These are phyloP conservation scores for Fissipunctia ypsillon DNA, from an alignment of 2,888 invertebrate species.

Conservation along the genomic window DNA sequence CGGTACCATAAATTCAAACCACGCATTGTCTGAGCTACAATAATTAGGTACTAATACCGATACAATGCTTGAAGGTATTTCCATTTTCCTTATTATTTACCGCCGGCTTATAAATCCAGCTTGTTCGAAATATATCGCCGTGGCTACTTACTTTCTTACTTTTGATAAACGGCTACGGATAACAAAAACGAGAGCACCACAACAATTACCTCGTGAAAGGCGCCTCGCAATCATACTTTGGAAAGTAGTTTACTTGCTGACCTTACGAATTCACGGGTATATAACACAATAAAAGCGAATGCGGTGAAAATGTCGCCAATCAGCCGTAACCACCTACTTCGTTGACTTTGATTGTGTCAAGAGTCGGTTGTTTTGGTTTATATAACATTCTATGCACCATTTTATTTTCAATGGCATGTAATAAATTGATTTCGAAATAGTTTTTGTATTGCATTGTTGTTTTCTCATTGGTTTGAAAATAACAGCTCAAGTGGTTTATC, in stretches of 20 bases:
- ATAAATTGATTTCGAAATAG: constrained; percentile 15
- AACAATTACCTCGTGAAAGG: constrained; percentile 86
- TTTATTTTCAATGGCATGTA: constrained; percentile 34
- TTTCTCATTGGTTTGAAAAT: constrained; percentile 6
- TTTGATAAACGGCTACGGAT: constrained; percentile 74
- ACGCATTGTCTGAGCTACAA: constrained; percentile 32
- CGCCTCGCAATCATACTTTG: constrained; percentile 80
- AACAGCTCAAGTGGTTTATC: constrained; percentile 9
- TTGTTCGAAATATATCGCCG: constrained; percentile 51
- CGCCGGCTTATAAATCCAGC: constrained; percentile 44
- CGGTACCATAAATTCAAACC: constrained; percentile 8
- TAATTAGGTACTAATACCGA: constrained; percentile 20
- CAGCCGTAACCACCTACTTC: constrained; percentile 62
- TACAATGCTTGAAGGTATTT: constrained; percentile 39
- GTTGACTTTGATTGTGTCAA: constrained; percentile 44
- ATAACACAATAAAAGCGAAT: constrained; percentile 65
- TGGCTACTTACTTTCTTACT: constrained; percentile 61
- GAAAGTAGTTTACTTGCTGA: constrained; percentile 83
- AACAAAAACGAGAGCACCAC: constrained; percentile 83
- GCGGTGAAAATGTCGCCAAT: constrained; percentile 70
- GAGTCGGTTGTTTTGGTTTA: constrained; percentile 40
- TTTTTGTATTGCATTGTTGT: constrained; percentile 17
- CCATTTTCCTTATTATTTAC: constrained; percentile 39
- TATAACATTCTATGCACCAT: constrained; percentile 32
- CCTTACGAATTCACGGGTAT: constrained; percentile 79